Conservation (phyloP, 1,140 invertebrate species). For the Drosophila bipectinata region DNA sequence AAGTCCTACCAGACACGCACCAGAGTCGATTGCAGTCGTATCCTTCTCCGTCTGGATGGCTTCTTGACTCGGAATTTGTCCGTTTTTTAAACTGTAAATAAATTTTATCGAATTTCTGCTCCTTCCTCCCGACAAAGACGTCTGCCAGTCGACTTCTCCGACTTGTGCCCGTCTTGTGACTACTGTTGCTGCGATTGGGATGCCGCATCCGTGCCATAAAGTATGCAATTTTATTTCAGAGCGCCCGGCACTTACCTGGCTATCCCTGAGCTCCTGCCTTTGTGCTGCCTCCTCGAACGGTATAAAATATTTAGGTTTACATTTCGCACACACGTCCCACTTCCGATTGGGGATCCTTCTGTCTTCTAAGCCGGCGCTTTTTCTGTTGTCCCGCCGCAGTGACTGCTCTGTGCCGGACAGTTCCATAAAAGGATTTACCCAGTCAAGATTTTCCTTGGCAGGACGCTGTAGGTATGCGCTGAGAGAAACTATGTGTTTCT, state of each 20-base stretch:
- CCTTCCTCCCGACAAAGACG: slow-evolving; percentile 26
- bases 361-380: slow-evolving; percentile 10
- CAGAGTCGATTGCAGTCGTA: slow-evolving; percentile 37
- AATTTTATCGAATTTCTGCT: slow-evolving; percentile 74
- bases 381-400: slow-evolving; percentile 47
- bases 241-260: slow-evolving; percentile 71
- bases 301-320: slow-evolving; percentile 81
- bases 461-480: slow-evolving; percentile 17
- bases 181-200: slow-evolving; percentile 13
- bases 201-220: slow-evolving; percentile 69
- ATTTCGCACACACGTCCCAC: slow-evolving; percentile 58
- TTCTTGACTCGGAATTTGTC: slow-evolving; percentile 57
- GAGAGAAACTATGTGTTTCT: background rate
- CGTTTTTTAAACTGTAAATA: slow-evolving; percentile 79
- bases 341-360: slow-evolving; percentile 16
- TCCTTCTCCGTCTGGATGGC: slow-evolving; percentile 13
- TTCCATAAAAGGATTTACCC: slow-evolving; percentile 71
- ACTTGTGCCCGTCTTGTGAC: background rate
- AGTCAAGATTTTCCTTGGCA: slow-evolving; percentile 52
- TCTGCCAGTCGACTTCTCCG: slow-evolving; percentile 29
- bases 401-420: slow-evolving; percentile 53
- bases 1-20: slow-evolving; percentile 60
- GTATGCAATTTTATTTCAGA: slow-evolving; percentile 79
- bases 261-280: slow-evolving; percentile 22
- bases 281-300: slow-evolving; percentile 51